Conservation (phyloP, 23 tunicate species). For the Halocynthia roretzi region DNA sequence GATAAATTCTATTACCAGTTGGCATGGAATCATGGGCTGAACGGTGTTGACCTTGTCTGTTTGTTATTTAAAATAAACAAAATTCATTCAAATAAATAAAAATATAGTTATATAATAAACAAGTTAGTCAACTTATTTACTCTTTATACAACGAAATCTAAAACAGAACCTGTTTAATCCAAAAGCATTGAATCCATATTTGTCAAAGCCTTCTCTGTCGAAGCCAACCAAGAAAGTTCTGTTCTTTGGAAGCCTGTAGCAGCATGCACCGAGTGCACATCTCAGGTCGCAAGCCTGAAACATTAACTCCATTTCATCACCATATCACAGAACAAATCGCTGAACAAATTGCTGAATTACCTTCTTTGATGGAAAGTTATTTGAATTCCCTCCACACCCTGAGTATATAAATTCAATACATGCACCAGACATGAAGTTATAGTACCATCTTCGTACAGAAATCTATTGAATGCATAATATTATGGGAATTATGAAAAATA, state of each 20-base stretch:
- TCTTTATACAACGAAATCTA: background rate
- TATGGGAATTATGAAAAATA: background rate
- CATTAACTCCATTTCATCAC: background rate
- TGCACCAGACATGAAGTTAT: slow-evolving; percentile 23
- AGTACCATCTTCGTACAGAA: slow-evolving; percentile 42
- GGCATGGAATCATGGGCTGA: slow-evolving; percentile 71
- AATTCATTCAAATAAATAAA: background rate
- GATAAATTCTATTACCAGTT: slow-evolving; percentile 49
- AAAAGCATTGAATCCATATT: slow-evolving; percentile 63
- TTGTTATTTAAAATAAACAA: background rate
- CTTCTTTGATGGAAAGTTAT: slow-evolving; percentile 68
- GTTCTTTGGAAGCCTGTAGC: slow-evolving; percentile 48
- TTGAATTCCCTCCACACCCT: slow-evolving; percentile 79
- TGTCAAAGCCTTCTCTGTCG: slow-evolving; percentile 69
- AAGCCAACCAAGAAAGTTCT: slow-evolving; percentile 40
- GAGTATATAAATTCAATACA: slow-evolving; percentile 58
- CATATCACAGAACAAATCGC: slow-evolving; percentile 8
- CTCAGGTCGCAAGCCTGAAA: slow-evolving; percentile 64
- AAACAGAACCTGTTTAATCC: slow-evolving; percentile 61
- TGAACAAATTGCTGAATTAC: background rate
- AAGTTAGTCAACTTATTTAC: background rate
- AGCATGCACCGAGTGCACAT: slow-evolving; percentile 84
- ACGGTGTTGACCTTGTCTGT: slow-evolving; percentile 43
- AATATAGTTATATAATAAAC: too few species aligned
- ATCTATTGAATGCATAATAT: slow-evolving; percentile 21